Evolutionary conservation across 2,113 vertebrate species (phyloP).

Genomic region (Brachypodius melanocephalos): DNA sequence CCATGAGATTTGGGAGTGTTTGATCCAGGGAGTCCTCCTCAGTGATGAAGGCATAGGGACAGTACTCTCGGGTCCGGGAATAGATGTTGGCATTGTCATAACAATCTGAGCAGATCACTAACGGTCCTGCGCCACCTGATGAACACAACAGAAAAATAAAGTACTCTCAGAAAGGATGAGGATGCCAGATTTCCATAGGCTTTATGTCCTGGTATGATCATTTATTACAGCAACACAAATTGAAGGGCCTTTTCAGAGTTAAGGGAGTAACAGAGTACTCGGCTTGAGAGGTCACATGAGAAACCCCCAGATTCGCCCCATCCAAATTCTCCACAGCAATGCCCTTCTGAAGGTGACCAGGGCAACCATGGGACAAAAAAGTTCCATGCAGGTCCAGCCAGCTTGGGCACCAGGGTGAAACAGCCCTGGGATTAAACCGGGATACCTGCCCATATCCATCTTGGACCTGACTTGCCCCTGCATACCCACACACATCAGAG

Average conservation of each 20-base stretch:
- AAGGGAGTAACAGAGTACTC: not conserved
- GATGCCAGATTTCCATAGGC: not conserved
- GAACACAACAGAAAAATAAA: not conserved
- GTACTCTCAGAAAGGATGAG: not conserved
- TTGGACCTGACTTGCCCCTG: not conserved
- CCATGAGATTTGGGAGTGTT: slow-evolving; percentile 72
- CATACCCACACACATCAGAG: not conserved
- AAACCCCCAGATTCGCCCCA: not conserved
- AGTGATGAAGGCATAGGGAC: slow-evolving; percentile 85
- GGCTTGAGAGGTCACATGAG: not conserved
- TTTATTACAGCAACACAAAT: not conserved
- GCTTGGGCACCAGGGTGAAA: not conserved
- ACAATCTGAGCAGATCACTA: slow-evolving; percentile 96
- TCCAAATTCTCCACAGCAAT: not conserved
- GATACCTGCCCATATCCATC: not conserved
- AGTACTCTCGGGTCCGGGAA: slow-evolving; percentile 88
- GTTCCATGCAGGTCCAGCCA: not conserved
- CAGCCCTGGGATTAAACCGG: not conserved
- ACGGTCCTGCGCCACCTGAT: slow-evolving; percentile 70
- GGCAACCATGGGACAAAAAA: not conserved
- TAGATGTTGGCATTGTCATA: slow-evolving; percentile 96
- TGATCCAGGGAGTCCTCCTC: slow-evolving; percentile 87
- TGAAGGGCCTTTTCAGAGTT: not conserved
- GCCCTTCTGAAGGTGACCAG: not conserved
- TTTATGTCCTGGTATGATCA: not conserved